Percentiles rank a stretch among this genome's conserved stretches.
phyloP scores from a whole-genome alignment of 1,140 invertebrate species.

The Olivierus martensii region DNA sequence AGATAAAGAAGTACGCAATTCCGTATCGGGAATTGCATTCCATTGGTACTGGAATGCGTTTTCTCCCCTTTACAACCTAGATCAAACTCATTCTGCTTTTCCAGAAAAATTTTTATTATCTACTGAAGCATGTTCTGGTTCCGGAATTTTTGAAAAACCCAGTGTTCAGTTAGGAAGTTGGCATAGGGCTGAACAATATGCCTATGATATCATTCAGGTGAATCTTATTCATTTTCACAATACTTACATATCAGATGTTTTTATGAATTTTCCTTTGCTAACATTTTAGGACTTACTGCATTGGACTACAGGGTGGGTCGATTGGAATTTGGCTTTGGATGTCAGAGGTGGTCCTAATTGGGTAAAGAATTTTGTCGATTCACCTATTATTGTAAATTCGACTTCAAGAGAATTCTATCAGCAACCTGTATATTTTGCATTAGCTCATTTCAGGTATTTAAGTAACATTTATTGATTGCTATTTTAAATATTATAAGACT shows the following conservation, averaged over 20 bases:
- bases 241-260: no score
- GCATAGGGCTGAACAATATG: constrained; percentile 52
- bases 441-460: constrained; percentile 70
- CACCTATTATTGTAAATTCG: constrained; percentile 57
- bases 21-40: constrained; percentile 62
- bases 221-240: no score
- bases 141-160: constrained; percentile 16
- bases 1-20: constrained; percentile 41
- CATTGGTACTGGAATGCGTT: constrained; percentile 59
- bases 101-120: constrained; percentile 57
- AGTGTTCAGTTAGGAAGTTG: constrained; percentile 44
- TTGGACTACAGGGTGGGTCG: constrained; percentile 56
- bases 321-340: constrained; percentile 80
- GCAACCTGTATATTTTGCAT: constrained; percentile 73
- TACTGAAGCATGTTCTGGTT: constrained; percentile 58
- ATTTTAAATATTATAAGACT: no score
- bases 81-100: constrained; percentile 37
- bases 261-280: no score
- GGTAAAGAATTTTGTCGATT: constrained; percentile 57
- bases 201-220: constrained; percentile 48
- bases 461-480: no score
- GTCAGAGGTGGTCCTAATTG: constrained; percentile 59
- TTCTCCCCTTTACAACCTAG: constrained; percentile 37
- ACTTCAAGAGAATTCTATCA: constrained; percentile 57
- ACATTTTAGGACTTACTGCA: constrained; percentile 35